phyloP scores from a whole-genome alignment of 2,797 vertebrate species.

The Chelon labrosus region DNA sequence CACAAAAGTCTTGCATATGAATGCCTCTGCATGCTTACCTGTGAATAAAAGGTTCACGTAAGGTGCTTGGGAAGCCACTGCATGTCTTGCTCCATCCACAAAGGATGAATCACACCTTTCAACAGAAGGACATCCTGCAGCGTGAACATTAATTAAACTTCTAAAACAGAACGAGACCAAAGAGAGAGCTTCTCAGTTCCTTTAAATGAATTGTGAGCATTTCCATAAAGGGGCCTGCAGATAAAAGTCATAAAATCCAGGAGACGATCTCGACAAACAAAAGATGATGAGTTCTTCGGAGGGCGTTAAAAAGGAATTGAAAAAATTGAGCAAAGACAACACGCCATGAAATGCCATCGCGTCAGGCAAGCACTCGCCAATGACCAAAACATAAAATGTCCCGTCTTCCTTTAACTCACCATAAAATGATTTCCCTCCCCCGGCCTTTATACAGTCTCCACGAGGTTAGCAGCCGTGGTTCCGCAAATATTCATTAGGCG shows the following conservation, averaged over 20 bases:
- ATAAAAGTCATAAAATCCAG: slow-evolving; percentile 39
- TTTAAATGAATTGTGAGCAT: slow-evolving; percentile 54
- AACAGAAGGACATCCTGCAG: slow-evolving; percentile 55
- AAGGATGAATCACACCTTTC: slow-evolving; percentile 62
- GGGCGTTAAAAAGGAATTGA: slow-evolving; percentile 36
- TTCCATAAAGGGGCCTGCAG: slow-evolving; percentile 44
- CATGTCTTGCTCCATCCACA: slow-evolving; percentile 38
- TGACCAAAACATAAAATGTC: slow-evolving; percentile 48
- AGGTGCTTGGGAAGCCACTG: slow-evolving; percentile 9
- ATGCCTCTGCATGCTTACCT: background rate
- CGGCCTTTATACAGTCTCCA: slow-evolving; percentile 33
- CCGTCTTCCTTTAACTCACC: slow-evolving; percentile 70
- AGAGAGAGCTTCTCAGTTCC: slow-evolving; percentile 18
- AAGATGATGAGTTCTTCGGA: slow-evolving; percentile 54
- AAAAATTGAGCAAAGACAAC: slow-evolving; percentile 68
- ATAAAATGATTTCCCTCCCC: slow-evolving; percentile 75
- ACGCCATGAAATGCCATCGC: slow-evolving; percentile 70
- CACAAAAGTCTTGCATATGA: slow-evolving; percentile 4
- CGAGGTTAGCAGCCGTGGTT: slow-evolving; percentile 57
- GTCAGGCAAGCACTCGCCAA: slow-evolving; percentile 36
- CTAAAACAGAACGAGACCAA: slow-evolving; percentile 52
- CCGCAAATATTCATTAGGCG: slow-evolving; percentile 79
- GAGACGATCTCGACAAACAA: slow-evolving; percentile 16
- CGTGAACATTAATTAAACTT: slow-evolving; percentile 72
- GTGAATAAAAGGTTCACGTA: slow-evolving; percentile 22